These are phyloP conservation scores for Numenius phaeopus DNA, from an alignment of 2,797 vertebrate genomes.

Conservation along the genomic window DNA sequence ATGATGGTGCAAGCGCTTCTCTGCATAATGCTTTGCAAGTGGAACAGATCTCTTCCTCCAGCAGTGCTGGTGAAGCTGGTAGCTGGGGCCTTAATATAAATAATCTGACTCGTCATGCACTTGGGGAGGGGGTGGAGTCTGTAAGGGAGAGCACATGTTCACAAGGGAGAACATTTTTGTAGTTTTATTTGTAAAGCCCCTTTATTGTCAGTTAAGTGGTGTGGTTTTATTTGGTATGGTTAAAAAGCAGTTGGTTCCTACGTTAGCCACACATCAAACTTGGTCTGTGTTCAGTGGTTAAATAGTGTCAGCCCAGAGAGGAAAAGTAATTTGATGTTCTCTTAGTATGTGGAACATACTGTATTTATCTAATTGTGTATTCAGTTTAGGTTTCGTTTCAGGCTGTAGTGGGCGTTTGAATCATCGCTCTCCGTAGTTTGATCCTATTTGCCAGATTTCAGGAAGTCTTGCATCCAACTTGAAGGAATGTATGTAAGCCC, in stretches of 20 bases:
- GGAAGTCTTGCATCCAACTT: constrained; percentile 26
- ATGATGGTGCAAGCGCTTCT: neutral
- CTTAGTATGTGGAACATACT: constrained; percentile 59
- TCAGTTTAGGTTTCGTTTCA: constrained; percentile 63
- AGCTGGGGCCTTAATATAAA: neutral
- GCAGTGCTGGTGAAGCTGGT: neutral
- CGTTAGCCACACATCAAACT: neutral
- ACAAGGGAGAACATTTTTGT: neutral
- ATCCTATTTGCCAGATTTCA: constrained; percentile 49
- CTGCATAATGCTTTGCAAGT: neutral
- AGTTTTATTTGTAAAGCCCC: neutral
- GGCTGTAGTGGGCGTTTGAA: constrained; percentile 47
- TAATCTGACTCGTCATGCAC: neutral
- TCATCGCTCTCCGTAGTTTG: constrained; percentile 6
- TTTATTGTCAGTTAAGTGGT: neutral
- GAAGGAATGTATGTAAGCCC: constrained; percentile 14
- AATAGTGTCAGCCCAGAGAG: constrained; percentile 26
- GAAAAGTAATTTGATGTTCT: constrained; percentile 64
- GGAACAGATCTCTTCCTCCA: neutral
- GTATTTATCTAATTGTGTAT: constrained; percentile 66
- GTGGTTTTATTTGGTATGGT: neutral
- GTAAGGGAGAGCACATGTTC: neutral
- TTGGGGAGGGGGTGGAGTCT: neutral
- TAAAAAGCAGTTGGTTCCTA: neutral
- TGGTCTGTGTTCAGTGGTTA: constrained; percentile 36